These are phyloP conservation scores for Callopanchax toddi DNA, from an alignment of 2,113 vertebrate genomes.

Conservation along the genomic window DNA sequence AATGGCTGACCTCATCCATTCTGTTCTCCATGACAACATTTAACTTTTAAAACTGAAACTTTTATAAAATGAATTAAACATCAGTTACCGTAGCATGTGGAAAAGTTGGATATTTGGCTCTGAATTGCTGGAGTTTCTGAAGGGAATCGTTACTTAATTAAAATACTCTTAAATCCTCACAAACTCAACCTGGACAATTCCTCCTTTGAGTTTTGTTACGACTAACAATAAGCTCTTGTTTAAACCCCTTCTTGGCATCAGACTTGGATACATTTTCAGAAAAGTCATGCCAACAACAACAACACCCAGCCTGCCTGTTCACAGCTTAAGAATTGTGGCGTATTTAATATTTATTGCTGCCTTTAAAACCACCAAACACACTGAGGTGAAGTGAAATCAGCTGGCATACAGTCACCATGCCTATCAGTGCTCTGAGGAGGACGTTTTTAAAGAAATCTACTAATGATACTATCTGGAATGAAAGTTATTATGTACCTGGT, in stretches of 20 bases:
- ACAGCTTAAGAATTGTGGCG: constrained; percentile 8
- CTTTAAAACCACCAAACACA: constrained; percentile 3
- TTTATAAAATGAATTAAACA: background rate
- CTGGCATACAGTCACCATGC: constrained; percentile 1
- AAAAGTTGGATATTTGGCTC: background rate
- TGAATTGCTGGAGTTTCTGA: background rate
- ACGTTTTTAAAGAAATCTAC: background rate
- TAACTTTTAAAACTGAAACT: constrained; percentile 5
- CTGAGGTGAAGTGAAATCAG: constrained; percentile 16
- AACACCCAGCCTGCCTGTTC: background rate
- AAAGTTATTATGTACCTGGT: constrained; percentile 65
- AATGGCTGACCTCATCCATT: constrained; percentile 11
- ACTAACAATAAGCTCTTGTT: constrained; percentile 16
- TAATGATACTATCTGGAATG: constrained; percentile 2
- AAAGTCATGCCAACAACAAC: no score
- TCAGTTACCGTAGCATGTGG: background rate
- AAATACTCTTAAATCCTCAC: background rate
- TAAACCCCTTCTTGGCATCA: constrained; percentile 2
- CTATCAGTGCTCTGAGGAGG: background rate
- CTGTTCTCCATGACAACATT: constrained; percentile 20
- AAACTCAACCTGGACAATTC: constrained; percentile 2
- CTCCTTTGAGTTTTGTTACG: background rate
- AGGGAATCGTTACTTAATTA: background rate
- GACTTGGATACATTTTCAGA: background rate
- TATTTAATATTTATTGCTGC: constrained; percentile 7